Evolutionary conservation across 1,140 invertebrate species (phyloP).

Genomic region (Philopotamus ludificatus): DNA sequence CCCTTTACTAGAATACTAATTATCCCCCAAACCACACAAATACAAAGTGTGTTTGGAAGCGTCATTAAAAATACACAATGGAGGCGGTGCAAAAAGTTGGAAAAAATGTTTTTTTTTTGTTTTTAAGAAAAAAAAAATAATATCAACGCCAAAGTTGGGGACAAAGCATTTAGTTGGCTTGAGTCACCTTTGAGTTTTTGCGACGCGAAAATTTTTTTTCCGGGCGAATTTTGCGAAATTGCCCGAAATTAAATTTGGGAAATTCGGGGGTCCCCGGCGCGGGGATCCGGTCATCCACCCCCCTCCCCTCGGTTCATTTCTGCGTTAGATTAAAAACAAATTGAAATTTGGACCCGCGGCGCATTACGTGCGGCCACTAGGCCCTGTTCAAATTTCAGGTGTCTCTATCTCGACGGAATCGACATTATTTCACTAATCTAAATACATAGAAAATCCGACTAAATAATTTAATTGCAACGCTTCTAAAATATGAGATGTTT

Average conservation of each 20-base stretch:
- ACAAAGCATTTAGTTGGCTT: too few species aligned
- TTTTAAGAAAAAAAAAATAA: too few species aligned
- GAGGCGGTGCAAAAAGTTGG: too few species aligned
- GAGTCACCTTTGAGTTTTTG: too few species aligned
- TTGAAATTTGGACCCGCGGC: constrained; percentile 30
- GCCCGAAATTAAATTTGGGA: constrained; percentile 33
- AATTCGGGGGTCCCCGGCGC: not conserved
- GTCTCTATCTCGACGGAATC: too few species aligned
- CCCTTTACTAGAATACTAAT: too few species aligned
- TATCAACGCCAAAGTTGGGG: too few species aligned
- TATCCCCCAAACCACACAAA: too few species aligned
- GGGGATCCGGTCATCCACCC: constrained; percentile 1
- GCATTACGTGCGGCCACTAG: constrained; percentile 22
- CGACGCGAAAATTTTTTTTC: not conserved
- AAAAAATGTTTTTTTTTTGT: too few species aligned
- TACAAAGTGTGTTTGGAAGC: too few species aligned
- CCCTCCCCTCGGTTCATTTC: constrained; percentile 22
- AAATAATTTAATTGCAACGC: not conserved
- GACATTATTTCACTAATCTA: not conserved
- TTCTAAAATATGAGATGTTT: not conserved
- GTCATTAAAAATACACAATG: too few species aligned
- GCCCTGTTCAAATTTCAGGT: too few species aligned
- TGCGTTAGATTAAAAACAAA: constrained; percentile 36
- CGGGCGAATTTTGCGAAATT: constrained; percentile 26
- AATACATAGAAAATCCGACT: not conserved